A percentile compares a stretch with the other conserved stretches of the same genome.
Evolutionary conservation across 2,797 vertebrate species (phyloP).

Genomic region (Alauda arvensis): DNA sequence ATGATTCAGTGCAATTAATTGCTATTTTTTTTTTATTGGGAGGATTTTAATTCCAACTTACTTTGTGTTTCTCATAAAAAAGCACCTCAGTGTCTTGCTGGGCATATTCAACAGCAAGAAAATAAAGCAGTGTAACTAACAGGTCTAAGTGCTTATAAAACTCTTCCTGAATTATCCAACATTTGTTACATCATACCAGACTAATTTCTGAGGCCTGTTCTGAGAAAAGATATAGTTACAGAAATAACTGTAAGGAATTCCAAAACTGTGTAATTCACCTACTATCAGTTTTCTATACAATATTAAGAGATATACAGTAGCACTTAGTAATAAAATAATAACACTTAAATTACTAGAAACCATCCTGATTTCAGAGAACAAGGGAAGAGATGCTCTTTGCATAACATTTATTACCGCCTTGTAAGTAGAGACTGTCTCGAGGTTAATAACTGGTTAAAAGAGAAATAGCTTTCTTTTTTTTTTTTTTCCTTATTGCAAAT

Average conservation of each 20-base stretch:
- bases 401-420: not conserved
- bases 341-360: not conserved
- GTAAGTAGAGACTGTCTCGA: not conserved
- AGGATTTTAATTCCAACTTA: not conserved
- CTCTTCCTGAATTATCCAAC: not conserved
- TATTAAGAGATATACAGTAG: not conserved
- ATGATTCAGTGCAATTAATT: not conserved
- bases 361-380: not conserved
- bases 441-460: not conserved
- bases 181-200: not conserved
- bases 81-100: not conserved
- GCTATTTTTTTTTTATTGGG: not conserved
- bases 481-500: not conserved
- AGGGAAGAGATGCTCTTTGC: not conserved
- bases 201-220: not conserved
- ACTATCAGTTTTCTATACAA: not conserved
- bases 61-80: not conserved
- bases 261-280: not conserved
- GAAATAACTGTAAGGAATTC: not conserved
- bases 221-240: not conserved
- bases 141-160: not conserved
- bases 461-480: not conserved
- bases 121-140: not conserved
- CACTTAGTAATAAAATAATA: not conserved
- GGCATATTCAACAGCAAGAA: not conserved